These are phyloP conservation scores for Grammomys dolichurus DNA, from an alignment of 2,113 vertebrate genomes.

Conservation along the genomic window DNA sequence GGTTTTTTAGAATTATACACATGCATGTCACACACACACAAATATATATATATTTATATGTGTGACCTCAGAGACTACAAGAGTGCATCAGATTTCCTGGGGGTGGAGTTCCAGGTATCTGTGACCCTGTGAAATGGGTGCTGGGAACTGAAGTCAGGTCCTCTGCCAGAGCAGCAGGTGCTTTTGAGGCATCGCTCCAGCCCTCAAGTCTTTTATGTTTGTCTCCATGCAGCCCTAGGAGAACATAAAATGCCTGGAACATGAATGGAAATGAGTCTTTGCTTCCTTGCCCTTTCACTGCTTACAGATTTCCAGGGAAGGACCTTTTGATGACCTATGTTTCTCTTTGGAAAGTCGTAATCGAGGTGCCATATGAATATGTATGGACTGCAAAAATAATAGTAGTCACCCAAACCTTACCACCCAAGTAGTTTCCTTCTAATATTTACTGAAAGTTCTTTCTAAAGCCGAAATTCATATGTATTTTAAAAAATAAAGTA, in stretches of 20 bases:
- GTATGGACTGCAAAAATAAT: neutral
- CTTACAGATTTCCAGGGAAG: slow-evolving; percentile 47
- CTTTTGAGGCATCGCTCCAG: neutral
- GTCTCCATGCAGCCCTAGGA: neutral
- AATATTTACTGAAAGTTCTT: slow-evolving; percentile 16
- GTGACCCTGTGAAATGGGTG: neutral
- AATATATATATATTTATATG: neutral
- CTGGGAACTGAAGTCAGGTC: neutral
- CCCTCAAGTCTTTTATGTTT: neutral
- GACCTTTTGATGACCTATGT: neutral
- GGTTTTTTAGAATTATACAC: neutral
- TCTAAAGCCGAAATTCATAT: slow-evolving; percentile 24
- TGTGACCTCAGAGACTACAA: neutral
- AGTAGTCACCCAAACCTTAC: neutral
- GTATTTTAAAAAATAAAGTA: neutral
- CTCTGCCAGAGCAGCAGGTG: neutral
- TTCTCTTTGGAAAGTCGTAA: slow-evolving; percentile 2
- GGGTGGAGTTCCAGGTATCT: neutral
- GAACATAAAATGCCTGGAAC: neutral
- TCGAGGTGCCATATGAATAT: neutral
- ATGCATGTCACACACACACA: neutral
- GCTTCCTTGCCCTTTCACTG: neutral
- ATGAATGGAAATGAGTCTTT: neutral
- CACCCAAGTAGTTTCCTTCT: neutral
- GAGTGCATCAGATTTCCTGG: neutral